These are phyloP conservation scores for Heliconius sara DNA, from an alignment of 2,888 invertebrate genomes.

Conservation along the genomic window DNA sequence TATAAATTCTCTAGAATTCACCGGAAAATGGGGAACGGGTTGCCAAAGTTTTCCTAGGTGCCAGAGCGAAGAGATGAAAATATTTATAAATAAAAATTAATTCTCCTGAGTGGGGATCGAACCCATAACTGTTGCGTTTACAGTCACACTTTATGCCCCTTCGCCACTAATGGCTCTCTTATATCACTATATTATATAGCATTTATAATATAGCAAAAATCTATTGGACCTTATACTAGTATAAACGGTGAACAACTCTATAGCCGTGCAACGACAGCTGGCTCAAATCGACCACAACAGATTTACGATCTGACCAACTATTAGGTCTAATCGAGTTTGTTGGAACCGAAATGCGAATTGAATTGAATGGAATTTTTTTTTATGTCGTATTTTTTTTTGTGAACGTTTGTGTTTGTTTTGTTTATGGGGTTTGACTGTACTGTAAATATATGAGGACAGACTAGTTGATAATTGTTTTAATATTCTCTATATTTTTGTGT, in stretches of 20 bases:
- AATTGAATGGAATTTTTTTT: slow-evolving; percentile 7
- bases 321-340: slow-evolving; percentile 51
- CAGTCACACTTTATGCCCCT: too few species aligned
- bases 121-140: too few species aligned
- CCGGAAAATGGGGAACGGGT: too few species aligned
- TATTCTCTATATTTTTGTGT: too few species aligned
- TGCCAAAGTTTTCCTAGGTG: too few species aligned
- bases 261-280: slow-evolving; percentile 48
- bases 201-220: slow-evolving; percentile 9
- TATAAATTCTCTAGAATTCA: too few species aligned
- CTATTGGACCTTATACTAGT: slow-evolving; percentile 13
- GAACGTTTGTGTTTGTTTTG: not conserved
- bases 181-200: not conserved
- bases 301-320: slow-evolving; percentile 55
- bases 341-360: slow-evolving; percentile 29
- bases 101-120: too few species aligned
- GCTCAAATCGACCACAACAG: slow-evolving; percentile 56
- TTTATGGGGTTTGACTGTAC: not conserved
- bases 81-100: too few species aligned
- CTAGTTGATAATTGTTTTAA: too few species aligned
- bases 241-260: slow-evolving; percentile 31
- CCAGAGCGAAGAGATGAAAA: too few species aligned
- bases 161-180: not conserved
- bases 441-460: too few species aligned
- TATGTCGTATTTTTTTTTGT: not conserved